Conservation (phyloP, 2,888 invertebrate genomes). For the Andrena fulva region DNA sequence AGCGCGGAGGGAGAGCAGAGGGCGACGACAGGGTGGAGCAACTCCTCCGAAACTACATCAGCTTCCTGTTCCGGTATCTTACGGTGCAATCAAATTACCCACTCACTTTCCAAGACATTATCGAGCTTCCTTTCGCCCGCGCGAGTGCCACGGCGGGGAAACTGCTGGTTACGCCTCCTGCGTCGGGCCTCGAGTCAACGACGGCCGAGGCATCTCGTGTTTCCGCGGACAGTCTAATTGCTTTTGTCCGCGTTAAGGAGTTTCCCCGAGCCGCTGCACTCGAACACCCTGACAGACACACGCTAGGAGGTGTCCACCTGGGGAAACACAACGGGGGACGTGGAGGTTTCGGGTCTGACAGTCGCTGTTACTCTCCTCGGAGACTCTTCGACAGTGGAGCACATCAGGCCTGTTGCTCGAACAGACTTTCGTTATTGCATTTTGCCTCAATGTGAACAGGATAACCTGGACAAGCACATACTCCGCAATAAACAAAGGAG, state of each 20-base stretch:
- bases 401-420: not conserved
- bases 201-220: constrained; percentile 30
- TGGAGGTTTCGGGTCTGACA: constrained; percentile 1
- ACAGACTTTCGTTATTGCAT: too few species aligned
- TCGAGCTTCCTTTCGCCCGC: constrained; percentile 68
- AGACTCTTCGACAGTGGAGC: not conserved
- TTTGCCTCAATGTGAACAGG: too few species aligned
- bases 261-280: constrained; percentile 23
- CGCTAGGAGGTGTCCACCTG: constrained; percentile 8
- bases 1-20: not conserved
- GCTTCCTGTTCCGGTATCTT: constrained; percentile 80
- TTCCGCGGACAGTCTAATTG: constrained; percentile 60
- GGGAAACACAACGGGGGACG: constrained; percentile 5
- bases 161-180: constrained; percentile 29
- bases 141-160: constrained; percentile 25
- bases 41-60: constrained; percentile 80
- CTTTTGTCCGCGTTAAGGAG: constrained; percentile 53
- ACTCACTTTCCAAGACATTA: constrained; percentile 82
- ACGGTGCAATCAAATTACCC: constrained; percentile 81
- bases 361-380: not conserved
- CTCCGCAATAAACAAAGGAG: too few species aligned
- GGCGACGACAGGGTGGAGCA: constrained; percentile 25
- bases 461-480: too few species aligned
- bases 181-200: constrained; percentile 31
- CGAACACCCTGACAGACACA: constrained; percentile 36